Percentiles rank a stretch among this genome's conserved stretches.
Conservation (phyloP, 2,113 vertebrate genomes). For the Neogobius melanostomus region DNA sequence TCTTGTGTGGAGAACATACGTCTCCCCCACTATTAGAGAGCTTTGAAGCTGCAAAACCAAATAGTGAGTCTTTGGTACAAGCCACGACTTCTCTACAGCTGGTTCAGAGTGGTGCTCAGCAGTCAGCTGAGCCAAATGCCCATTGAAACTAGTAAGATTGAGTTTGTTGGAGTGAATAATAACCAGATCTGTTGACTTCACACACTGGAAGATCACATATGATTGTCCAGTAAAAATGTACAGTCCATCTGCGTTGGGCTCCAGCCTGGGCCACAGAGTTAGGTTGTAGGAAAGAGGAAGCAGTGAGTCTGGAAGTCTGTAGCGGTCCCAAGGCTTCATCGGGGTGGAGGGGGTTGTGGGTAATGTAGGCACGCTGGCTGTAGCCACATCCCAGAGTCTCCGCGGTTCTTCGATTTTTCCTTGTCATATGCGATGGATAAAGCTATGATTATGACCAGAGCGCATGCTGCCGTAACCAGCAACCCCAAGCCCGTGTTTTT, state of each 20-base stretch:
- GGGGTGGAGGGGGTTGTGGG: neutral
- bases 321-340: conserved; percentile 78
- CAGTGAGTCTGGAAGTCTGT: conserved; percentile 81
- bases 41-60: conserved; percentile 79
- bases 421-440: conserved; percentile 83
- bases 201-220: conserved; percentile 78
- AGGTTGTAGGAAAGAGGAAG: conserved; percentile 77
- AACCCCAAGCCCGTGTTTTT: conserved; percentile 74
- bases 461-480: conserved; percentile 68
- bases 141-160: conserved; percentile 71
- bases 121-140: conserved; percentile 35
- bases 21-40: conserved; percentile 30
- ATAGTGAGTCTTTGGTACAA: conserved; percentile 79
- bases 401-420: conserved; percentile 74
- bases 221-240: conserved; percentile 86
- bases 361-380: neutral
- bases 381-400: neutral
- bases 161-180: conserved; percentile 91
- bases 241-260: conserved; percentile 1
- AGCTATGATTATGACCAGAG: conserved; percentile 81
- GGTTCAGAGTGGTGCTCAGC: neutral
- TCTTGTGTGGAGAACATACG: conserved; percentile 75
- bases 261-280: conserved; percentile 82
- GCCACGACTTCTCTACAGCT: conserved; percentile 53
- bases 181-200: conserved; percentile 77